These are phyloP conservation scores for Papilio glaucus DNA, from an alignment of 1,140 invertebrate species.

Conservation along the genomic window DNA sequence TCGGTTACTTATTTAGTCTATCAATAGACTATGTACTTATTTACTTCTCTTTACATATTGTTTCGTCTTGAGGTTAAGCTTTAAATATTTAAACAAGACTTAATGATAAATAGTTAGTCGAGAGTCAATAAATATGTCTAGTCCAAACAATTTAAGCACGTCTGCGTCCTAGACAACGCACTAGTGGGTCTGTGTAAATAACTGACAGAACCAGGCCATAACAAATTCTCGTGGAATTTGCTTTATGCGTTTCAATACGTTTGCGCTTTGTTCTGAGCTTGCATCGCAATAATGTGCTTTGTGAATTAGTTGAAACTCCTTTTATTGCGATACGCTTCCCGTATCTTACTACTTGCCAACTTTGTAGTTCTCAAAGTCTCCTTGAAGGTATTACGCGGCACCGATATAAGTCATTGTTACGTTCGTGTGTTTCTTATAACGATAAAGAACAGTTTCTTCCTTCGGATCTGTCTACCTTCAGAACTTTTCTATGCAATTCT, in stretches of 20 bases:
- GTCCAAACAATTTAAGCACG: background rate
- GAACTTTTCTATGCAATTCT: too few relatives aligned
- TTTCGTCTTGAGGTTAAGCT: background rate
- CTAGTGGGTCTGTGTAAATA: background rate
- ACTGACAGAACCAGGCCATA: constrained; percentile 12
- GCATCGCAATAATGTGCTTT: background rate
- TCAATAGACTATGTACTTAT: background rate
- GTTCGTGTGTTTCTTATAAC: constrained; percentile 6
- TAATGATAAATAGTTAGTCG: background rate
- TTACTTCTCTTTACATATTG: background rate
- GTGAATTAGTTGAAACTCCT: constrained; percentile 10
- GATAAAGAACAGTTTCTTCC: too few relatives aligned
- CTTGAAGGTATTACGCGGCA: background rate
- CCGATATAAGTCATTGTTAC: constrained; percentile 19
- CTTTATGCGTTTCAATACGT: constrained; percentile 22
- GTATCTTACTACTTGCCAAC: constrained; percentile 25
- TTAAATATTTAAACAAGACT: background rate
- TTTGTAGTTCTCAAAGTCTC: constrained; percentile 8
- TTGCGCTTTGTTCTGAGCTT: constrained; percentile 14
- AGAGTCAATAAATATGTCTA: background rate
- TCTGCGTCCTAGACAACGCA: background rate
- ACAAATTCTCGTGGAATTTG: constrained; percentile 11
- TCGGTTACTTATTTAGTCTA: too few relatives aligned
- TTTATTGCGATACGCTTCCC: constrained; percentile 24
- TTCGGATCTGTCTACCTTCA: too few relatives aligned